Evolutionary conservation across 2,113 vertebrate genomes (phyloP), one percentile per base, ranked within the genome.

Genomic region (Grammomys surdaster): DNA sequence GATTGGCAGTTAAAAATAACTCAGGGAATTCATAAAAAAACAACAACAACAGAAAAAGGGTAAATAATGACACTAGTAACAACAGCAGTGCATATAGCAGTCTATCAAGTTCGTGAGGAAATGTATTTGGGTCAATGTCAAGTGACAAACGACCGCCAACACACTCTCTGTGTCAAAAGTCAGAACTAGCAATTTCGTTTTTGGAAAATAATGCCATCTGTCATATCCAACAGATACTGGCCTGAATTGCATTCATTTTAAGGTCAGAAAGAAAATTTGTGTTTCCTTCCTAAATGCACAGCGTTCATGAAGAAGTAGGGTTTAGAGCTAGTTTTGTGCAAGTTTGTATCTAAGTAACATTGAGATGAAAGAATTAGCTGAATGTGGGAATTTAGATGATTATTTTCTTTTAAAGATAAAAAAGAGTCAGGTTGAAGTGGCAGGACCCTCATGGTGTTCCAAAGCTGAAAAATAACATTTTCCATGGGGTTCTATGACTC

Each of bases 1-100:
- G 89, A 95, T 95, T 78, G 96, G 94, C 94, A 92, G 92, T 95
- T 95, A 95, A 88, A 97, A 92, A 77, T 86, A 92, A 86, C 92
- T 8, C 24, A 31, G 43, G 54, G 77, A 90, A 56, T 40, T 33
- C 60, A 11, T 51, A 20, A 40, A 86, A 86, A 56, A 72, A 72
- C 22, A 22, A 36, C 3, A 31, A 12, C 65, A 67, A 31, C 65
- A 67, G 36, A 82, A 40, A 87, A 76, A 56, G 20, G 58, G 36
- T 73, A 72, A 95, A 78, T 94, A 26, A 90, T 12, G 54, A 20
- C 94, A 56, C 10, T 4, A 40, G 72, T 8, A 56, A 72, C 51
- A 1, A 16, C 3, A 72, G 65, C 0, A 13, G 58, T 13, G 72
- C 31, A 1, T 60, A 88, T 7, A 16, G 58, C 4, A 69, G 90